phyloP scores from a whole-genome alignment of 2,888 invertebrate species.

The Steinernema hermaphroditum region DNA sequence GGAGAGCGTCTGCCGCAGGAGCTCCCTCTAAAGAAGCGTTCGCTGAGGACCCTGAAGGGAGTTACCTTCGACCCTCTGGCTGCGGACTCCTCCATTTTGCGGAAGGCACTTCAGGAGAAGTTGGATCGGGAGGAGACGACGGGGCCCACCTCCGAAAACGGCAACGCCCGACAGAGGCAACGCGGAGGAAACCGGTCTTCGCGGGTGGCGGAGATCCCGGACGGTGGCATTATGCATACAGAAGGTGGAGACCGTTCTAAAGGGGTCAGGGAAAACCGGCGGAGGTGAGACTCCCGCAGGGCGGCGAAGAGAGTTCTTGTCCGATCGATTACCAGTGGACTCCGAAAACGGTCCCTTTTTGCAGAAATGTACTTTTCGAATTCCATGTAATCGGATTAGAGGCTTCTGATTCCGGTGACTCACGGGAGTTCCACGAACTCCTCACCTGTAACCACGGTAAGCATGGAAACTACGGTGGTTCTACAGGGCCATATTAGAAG shows the following conservation, averaged over 20 bases:
- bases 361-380: neutral
- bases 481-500: no score
- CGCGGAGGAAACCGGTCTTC: conserved; percentile 6
- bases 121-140: neutral
- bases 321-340: neutral
- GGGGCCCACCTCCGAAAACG: conserved; percentile 11
- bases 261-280: conserved; percentile 14
- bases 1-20: conserved; percentile 35
- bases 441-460: no score
- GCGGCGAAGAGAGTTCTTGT: neutral
- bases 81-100: no score
- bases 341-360: no score
- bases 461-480: no score
- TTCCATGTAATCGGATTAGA: neutral
- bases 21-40: conserved; percentile 27
- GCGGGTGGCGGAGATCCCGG: neutral
- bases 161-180: neutral
- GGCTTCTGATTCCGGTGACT: neutral
- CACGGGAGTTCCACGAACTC: no score
- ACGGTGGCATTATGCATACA: conserved; percentile 20
- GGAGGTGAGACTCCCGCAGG: neutral
- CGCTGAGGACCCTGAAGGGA: no score
- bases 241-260: neutral
- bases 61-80: no score
- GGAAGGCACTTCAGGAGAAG: no score